These are phyloP conservation scores for Phyllotreta striolata DNA, from an alignment of 2,888 invertebrate genomes.

Conservation along the genomic window DNA sequence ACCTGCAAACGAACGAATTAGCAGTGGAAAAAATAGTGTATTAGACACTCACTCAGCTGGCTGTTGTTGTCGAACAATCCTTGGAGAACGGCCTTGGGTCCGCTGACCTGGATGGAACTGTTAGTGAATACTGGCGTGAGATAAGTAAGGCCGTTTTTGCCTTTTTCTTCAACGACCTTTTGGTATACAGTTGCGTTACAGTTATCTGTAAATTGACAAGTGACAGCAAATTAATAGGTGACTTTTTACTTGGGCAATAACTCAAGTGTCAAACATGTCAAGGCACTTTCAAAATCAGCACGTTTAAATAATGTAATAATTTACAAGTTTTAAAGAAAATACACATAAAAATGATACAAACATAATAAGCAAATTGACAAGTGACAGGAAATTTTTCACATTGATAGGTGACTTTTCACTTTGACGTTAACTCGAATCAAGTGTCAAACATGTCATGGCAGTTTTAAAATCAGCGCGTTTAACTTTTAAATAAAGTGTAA, in stretches of 20 bases:
- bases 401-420: too few species aligned
- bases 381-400: too few species aligned
- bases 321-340: too few species aligned
- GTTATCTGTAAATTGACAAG: slow-evolving; percentile 36
- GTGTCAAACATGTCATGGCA: too few species aligned
- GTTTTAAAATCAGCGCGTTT: too few species aligned
- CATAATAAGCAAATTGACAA: slow-evolving; percentile 17
- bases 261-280: too few species aligned
- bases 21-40: slow-evolving; percentile 7
- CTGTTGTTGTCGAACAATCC: slow-evolving; percentile 51
- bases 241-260: too few species aligned
- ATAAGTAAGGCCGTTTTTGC: slow-evolving; percentile 44
- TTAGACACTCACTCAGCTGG: slow-evolving; percentile 46
- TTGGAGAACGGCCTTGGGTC: slow-evolving; percentile 47
- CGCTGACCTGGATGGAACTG: slow-evolving; percentile 45
- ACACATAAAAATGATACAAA: too few species aligned
- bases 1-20: slow-evolving; percentile 42
- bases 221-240: background rate
- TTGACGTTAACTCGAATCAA: too few species aligned
- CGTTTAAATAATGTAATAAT: too few species aligned
- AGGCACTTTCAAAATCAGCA: too few species aligned
- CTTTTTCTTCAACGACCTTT: slow-evolving; percentile 42
- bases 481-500: too few species aligned
- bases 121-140: slow-evolving; percentile 46
- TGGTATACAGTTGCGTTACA: slow-evolving; percentile 46